These are phyloP conservation scores for Brachionus sp. DNA, from an alignment of 1,140 invertebrate genomes.

Conservation along the genomic window DNA sequence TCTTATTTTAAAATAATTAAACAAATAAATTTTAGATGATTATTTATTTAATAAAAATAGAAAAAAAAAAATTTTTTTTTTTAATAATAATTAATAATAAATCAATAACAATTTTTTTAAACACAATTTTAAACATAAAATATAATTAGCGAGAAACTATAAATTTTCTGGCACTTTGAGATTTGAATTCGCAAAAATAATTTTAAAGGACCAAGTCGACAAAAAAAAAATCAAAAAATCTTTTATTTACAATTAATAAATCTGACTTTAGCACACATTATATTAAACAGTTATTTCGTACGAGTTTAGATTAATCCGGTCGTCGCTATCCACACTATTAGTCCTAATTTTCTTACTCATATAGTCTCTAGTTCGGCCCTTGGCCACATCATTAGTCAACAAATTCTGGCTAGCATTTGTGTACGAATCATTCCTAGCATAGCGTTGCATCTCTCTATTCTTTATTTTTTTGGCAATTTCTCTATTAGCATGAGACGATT, in stretches of 20 bases:
- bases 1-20: no score
- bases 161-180: no score
- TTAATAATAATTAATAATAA: not conserved
- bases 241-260: not conserved
- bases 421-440: constrained; percentile 4
- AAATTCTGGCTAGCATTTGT: constrained; percentile 14
- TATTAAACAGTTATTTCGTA: constrained; percentile 34
- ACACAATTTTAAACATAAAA: not conserved
- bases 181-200: no score
- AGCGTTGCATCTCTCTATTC: not conserved
- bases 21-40: not conserved
- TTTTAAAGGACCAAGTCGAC: not conserved
- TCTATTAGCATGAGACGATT: not conserved
- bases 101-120: not conserved
- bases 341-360: not conserved
- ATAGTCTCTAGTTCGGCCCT: not conserved
- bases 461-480: not conserved
- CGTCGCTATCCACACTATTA: not conserved
- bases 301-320: not conserved
- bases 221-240: not conserved
- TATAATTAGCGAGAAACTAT: not conserved
- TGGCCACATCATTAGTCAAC: not conserved
- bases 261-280: not conserved
- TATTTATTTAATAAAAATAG: not conserved
- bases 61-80: not conserved